Conservation (phyloP, 2,888 invertebrate species). For the Petrolisthes cinctipes region DNA sequence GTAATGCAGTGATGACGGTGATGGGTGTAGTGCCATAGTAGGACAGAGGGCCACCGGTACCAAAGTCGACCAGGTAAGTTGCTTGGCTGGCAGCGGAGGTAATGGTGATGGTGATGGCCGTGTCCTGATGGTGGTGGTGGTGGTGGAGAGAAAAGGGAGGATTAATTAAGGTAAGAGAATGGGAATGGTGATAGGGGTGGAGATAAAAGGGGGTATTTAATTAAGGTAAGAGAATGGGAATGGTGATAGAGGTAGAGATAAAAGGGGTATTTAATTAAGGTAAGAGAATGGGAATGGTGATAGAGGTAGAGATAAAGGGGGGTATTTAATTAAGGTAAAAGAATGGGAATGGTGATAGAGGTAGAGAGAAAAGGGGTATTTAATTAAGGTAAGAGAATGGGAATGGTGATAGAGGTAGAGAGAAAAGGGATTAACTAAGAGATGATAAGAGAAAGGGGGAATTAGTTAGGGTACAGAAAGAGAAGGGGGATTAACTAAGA, state of each 20-base stretch:
- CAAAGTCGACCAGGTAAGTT: constrained; percentile 18
- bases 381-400: not conserved
- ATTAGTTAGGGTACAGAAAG: too few species aligned
- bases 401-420: not conserved
- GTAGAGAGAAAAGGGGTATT: not conserved
- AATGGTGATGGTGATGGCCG: not conserved
- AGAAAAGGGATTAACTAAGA: too few species aligned
- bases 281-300: not conserved
- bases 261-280: too few species aligned
- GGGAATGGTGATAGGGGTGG: not conserved
- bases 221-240: not conserved
- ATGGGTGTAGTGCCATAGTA: not conserved
- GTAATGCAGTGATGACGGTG: not conserved
- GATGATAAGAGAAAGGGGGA: not conserved
- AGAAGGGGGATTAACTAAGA: too few species aligned
- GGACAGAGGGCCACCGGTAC: not conserved
- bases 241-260: not conserved
- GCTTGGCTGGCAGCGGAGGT: not conserved
- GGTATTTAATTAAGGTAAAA: not conserved
- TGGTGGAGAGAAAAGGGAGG: not conserved
- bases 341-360: not conserved
- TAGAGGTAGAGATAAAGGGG: not conserved
- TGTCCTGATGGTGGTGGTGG: not conserved
- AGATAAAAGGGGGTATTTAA: not conserved
- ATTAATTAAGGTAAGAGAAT: not conserved